phyloP scores from a whole-genome alignment of 2,888 invertebrate genomes.

The Clepsis dumicolana region DNA sequence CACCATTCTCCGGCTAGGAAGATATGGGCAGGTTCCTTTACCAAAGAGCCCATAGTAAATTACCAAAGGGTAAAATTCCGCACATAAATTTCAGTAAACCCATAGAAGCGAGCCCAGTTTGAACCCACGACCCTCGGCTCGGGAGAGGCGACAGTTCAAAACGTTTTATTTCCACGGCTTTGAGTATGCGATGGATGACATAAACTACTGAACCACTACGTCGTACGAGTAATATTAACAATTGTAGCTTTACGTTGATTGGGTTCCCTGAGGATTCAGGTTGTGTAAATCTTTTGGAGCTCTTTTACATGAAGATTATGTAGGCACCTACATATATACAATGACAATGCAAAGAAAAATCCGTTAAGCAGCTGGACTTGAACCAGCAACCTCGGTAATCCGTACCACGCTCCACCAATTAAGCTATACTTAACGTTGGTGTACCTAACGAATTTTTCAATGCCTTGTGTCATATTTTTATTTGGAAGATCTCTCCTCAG shows the following conservation, averaged over 20 bases:
- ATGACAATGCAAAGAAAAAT: too few relatives aligned
- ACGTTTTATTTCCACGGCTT: background rate
- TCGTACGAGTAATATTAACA: background rate
- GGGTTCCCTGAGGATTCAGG: too few relatives aligned
- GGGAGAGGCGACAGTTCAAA: background rate
- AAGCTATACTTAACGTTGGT: too few relatives aligned
- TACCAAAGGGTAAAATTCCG: background rate
- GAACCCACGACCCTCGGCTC: background rate
- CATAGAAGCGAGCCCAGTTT: background rate
- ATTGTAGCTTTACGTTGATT: background rate
- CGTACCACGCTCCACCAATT: too few relatives aligned
- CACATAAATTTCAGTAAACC: background rate
- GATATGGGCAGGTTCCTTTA: background rate
- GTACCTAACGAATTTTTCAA: too few relatives aligned
- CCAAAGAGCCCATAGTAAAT: background rate
- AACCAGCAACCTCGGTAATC: too few relatives aligned
- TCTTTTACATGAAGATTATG: too few relatives aligned
- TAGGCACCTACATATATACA: too few relatives aligned
- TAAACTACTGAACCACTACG: background rate
- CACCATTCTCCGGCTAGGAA: background rate
- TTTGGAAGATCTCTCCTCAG: too few relatives aligned
- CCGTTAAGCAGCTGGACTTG: too few relatives aligned
- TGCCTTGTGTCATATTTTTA: too few relatives aligned
- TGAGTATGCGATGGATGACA: background rate
- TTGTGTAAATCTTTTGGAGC: too few relatives aligned